Conservation (phyloP, 2,797 vertebrate genomes). For the Taenioides sp. region DNA sequence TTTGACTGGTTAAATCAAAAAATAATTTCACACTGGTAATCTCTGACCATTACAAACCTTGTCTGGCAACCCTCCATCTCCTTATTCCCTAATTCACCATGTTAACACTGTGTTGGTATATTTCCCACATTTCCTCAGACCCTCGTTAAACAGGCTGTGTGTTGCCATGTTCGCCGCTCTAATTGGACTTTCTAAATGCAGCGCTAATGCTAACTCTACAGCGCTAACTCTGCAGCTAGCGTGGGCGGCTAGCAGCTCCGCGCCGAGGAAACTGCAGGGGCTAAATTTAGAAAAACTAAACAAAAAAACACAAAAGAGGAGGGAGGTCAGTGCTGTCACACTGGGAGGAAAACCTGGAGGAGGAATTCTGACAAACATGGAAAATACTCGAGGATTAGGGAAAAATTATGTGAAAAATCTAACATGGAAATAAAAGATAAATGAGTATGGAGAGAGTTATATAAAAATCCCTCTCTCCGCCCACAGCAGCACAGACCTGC, state of each 20-base stretch:
- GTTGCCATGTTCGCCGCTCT: neutral
- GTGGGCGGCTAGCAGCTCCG: neutral
- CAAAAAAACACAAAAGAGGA: neutral
- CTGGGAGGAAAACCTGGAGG: neutral
- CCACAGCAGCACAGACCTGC: neutral
- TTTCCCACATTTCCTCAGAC: neutral
- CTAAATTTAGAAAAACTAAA: constrained; percentile 5
- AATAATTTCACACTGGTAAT: too few species aligned
- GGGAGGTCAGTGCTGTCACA: neutral
- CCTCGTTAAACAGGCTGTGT: neutral
- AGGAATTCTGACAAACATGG: neutral
- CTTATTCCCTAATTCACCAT: too few species aligned
- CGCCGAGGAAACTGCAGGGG: neutral
- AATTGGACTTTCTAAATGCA: constrained; percentile 6
- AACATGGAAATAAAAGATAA: neutral
- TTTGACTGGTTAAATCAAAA: too few species aligned
- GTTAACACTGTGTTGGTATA: neutral
- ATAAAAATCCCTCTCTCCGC: neutral
- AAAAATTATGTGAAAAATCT: neutral
- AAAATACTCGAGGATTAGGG: neutral
- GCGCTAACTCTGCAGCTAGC: neutral
- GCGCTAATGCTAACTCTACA: constrained; percentile 1
- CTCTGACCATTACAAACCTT: too few species aligned
- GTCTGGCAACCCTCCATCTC: too few species aligned
- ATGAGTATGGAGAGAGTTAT: neutral